Base-by-base conservation (phyloP, 2,797 vertebrate species). In the Etheostoma nigrum region DNA sequence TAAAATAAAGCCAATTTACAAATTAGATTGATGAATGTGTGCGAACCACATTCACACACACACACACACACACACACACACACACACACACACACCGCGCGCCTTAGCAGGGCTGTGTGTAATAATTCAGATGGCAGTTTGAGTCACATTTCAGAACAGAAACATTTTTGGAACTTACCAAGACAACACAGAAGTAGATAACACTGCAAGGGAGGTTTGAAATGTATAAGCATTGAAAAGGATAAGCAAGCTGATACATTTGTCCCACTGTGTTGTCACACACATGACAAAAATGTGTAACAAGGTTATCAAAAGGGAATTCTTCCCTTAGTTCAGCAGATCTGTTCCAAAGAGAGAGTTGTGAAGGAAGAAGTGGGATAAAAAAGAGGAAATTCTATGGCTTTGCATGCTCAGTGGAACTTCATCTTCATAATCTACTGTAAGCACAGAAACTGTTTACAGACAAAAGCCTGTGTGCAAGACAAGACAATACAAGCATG, bases 401-500 rank as follows among this genome's bases (percentile, higher is more conserved):
- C 79, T 89, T 84, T 78, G 53, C 51, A 64, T 80, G 78, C 74
- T 88, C 74, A 80, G 49, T 74, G 44, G 57, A 70, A 78, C 80
- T 53, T 69, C 51, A 88, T 90, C 87, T 90, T 53, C 71, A 84
- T 84, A 91, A 88, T 86, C 84, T 82, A 76, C 74, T 30, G 54
- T 79, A 87, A 87, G 81, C 82, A 79, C 27, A 72, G 42, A 69
- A 63, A 67, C 72, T 79, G 55, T 85, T 85, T 84, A 71, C 78
- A 81, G 85, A 86, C 82, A 64, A 83, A 85, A 85, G 81, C 57
- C 54, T 40, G 55, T 21, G 45, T 75, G 74, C 77, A 67, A 83
- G 81, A 82, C 87, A 72, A 87, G 86, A 90, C 83, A 86, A 90
- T 59, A 79, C 85, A 79, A 78, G 88, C 72, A 81, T n/a, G 68